These are phyloP conservation scores for Sebastes melanostomus DNA, from an alignment of 2,797 vertebrate genomes.

Conservation along the genomic window DNA sequence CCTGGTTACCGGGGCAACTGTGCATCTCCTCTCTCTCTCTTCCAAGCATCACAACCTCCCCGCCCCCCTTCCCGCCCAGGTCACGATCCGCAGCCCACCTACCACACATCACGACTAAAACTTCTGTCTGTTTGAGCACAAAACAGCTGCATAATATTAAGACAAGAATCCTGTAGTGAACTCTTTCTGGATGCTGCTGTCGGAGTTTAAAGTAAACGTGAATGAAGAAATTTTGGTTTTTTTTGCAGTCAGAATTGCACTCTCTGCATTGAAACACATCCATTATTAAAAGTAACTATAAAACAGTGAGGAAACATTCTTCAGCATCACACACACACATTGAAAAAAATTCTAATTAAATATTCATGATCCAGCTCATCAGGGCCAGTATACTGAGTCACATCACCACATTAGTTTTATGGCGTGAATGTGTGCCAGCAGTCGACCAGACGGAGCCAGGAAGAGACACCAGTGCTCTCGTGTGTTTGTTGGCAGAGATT, in stretches of 20 bases:
- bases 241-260: neutral
- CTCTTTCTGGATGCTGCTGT: neutral
- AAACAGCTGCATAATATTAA: constrained; percentile 9
- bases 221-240: fast-evolving
- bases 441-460: neutral
- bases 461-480: neutral
- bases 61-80: constrained; percentile 8
- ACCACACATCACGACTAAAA: constrained; percentile 25
- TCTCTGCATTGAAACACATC: neutral
- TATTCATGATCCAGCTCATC: neutral
- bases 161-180: neutral
- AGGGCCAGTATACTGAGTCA: neutral
- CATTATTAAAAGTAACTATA: neutral
- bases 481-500: neutral
- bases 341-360: neutral
- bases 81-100: constrained; percentile 65
- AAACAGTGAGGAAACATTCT: neutral
- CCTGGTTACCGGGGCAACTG: constrained; percentile 68
- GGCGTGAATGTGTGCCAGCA: neutral
- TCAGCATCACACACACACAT: neutral
- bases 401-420: neutral
- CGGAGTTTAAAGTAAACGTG: neutral
- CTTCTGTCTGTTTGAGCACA: constrained; percentile 4
- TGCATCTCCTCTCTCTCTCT: constrained; percentile 35
- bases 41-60: constrained; percentile 1